Evolutionary conservation across 2,888 invertebrate genomes (phyloP), one percentile per base, ranked within the genome.

Genomic region (Lasioglossum figueresi): DNA sequence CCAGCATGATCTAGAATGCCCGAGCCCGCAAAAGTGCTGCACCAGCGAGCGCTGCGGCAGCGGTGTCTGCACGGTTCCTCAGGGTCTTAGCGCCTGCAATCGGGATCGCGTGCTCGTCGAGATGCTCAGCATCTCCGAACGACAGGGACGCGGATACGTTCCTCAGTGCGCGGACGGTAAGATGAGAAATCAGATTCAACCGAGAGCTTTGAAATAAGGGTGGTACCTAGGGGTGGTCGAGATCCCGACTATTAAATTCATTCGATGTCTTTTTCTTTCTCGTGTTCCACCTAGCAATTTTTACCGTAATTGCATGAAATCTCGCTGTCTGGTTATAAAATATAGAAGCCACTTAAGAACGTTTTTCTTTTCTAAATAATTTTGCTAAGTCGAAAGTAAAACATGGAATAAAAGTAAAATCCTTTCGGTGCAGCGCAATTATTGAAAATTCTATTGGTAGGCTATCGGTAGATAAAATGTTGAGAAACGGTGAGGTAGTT

Each of bases 11-110:
- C 95, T 98, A 72, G 98, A 98, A 94, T 98, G 98, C 91, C 97
- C 97, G 0, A 97, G 97, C 0, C 97, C 97, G 95, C 97, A 97
- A 92, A 98, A 98, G 93, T 98, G 98, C 93, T 98, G 98, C 92
- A 96, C 96, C 79, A 97, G 97, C 75, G 97, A 97, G 10, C 96
- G 96, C 77, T 98, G 98, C 89, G 97, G 95, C 14, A 93, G 97
- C 31, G 97, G 94, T 12, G 93, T 97, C 34, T 98, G 98, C 92
- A 96, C 96, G 34, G 96, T 97, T 89, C 98, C 98, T 0, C 96
- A 96, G 80, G 98, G 98, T 91, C 96, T 98, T 23, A 94, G 94
- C 76, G 91, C 91, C 4, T 98, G 98, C 89, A 96, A 97, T 23
- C 97, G 98, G 92, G 97, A 98, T 93, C 96, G 97, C 90, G 96